Evolutionary conservation across 2,113 vertebrate genomes (phyloP).

Genomic region (Strigops habroptila): DNA sequence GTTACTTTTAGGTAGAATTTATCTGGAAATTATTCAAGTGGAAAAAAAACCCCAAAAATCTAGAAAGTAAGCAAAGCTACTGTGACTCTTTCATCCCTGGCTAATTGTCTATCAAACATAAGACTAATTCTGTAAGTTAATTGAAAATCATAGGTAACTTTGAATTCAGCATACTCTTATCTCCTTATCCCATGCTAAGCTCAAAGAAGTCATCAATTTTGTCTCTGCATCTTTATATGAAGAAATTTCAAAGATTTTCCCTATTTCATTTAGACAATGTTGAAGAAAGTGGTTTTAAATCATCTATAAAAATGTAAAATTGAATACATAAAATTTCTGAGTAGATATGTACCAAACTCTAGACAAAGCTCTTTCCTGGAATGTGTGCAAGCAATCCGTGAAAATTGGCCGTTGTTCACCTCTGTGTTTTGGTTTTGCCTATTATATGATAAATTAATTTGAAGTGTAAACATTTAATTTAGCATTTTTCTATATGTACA

Average conservation of each 20-base stretch:
- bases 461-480: neutral
- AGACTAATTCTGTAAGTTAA: neutral
- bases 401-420: neutral
- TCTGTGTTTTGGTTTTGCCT: neutral
- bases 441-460: neutral
- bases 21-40: neutral
- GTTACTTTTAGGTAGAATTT: neutral
- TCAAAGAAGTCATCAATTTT: neutral
- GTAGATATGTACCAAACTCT: neutral
- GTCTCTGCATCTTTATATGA: neutral
- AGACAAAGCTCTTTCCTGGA: neutral
- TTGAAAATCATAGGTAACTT: neutral
- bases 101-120: neutral
- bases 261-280: neutral
- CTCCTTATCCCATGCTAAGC: neutral
- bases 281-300: neutral
- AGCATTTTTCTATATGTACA: neutral
- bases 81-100: neutral
- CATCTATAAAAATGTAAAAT: accelerated
- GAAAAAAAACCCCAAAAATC: accelerated
- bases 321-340: neutral
- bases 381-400: neutral
- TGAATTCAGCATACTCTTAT: neutral
- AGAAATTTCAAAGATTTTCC: neutral
- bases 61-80: neutral